Evolutionary conservation across 2,888 invertebrate species (phyloP).

Genomic region (Blera fallax): DNA sequence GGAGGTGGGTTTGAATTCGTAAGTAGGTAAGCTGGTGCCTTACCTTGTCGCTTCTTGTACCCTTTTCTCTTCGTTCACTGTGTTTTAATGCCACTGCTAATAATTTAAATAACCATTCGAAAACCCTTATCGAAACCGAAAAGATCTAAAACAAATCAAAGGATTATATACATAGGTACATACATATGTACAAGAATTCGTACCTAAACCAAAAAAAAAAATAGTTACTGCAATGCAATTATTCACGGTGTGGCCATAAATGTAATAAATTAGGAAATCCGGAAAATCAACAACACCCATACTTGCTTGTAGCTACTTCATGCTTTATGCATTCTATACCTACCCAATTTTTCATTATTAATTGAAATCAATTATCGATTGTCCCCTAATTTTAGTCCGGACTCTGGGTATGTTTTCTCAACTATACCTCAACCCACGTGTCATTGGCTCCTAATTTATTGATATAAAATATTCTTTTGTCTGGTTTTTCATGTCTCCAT

Average conservation of each 20-base stretch:
- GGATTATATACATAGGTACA: background rate
- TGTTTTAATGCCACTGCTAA: background rate
- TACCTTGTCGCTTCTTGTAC: no score
- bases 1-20: no score
- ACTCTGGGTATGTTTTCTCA: slow-evolving; percentile 38
- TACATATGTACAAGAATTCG: no score
- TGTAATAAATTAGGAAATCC: slow-evolving; percentile 5
- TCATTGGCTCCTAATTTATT: slow-evolving; percentile 70
- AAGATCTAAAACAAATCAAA: background rate
- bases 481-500: slow-evolving; percentile 63
- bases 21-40: no score
- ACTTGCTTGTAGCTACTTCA: background rate
- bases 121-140: background rate
- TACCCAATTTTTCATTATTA: slow-evolving; percentile 56
- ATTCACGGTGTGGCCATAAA: background rate
- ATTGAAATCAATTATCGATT: slow-evolving; percentile 69
- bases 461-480: slow-evolving; percentile 65
- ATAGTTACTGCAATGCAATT: background rate
- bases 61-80: no score
- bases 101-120: background rate
- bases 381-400: slow-evolving; percentile 46
- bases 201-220: no score
- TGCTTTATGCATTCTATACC: background rate
- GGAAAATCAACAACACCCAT: slow-evolving; percentile 13
- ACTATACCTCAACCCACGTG: slow-evolving; percentile 31